Percentiles rank a stretch among this genome's conserved stretches.
Conservation (phyloP, 1,140 invertebrate genomes). For the Drosophila watanabei region DNA sequence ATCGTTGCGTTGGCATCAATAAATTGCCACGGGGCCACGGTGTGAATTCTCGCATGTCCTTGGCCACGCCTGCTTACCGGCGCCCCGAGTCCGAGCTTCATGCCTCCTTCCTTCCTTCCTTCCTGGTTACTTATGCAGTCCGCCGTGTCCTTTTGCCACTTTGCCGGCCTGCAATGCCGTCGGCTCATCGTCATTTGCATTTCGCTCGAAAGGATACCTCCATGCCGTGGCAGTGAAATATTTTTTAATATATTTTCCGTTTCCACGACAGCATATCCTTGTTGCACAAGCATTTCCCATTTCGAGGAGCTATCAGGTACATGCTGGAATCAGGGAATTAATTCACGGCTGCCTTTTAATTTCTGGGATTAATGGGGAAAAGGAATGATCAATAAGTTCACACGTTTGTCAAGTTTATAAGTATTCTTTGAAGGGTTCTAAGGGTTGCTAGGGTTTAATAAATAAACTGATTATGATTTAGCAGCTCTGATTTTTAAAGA, state of each 20-base stretch:
- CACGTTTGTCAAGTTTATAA: neutral
- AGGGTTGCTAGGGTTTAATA: neutral
- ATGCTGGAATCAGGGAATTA: conserved; percentile 8
- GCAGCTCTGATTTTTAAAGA: neutral
- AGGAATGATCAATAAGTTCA: neutral
- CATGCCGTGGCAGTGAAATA: conserved; percentile 23
- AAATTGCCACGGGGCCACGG: conserved; percentile 38
- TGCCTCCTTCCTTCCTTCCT: neutral
- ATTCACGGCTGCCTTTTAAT: conserved; percentile 6
- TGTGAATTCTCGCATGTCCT: conserved; percentile 36
- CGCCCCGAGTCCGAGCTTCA: neutral
- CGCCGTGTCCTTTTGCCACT: conserved; percentile 31
- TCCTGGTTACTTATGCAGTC: conserved; percentile 40
- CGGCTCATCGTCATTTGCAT: conserved; percentile 44
- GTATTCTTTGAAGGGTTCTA: neutral
- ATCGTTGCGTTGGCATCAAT: conserved; percentile 41
- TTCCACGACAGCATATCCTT: conserved; percentile 11
- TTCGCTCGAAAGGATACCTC: conserved; percentile 12
- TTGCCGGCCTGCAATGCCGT: conserved; percentile 35
- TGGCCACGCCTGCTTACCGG: conserved; percentile 13
- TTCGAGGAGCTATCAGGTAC: conserved; percentile 9
- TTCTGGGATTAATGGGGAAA: neutral
- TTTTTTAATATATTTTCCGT: conserved; percentile 41
- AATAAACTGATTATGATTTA: neutral
- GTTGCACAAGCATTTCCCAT: conserved; percentile 4